Conservation (phyloP, 2,113 vertebrate species). For the Helogale parvula region DNA sequence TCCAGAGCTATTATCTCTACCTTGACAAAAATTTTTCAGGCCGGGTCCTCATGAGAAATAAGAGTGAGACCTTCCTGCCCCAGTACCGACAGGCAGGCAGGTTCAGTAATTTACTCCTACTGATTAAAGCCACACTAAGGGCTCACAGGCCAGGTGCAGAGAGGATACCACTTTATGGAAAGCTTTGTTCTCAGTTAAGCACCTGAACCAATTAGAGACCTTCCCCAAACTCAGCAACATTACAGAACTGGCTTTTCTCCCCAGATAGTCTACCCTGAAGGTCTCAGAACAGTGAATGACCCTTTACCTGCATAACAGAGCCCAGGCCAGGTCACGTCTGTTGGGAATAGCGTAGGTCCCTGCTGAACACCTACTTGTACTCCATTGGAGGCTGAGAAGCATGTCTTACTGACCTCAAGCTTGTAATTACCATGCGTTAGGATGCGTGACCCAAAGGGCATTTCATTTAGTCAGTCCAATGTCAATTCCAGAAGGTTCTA, state of each 20-base stretch:
- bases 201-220: not conserved
- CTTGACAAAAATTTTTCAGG: not conserved
- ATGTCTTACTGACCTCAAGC: accelerated
- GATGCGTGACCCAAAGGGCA: not conserved
- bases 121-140: not conserved
- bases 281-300: not conserved
- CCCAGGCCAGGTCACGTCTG: not conserved
- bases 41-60: not conserved
- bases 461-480: not conserved
- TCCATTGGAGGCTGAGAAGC: not conserved
- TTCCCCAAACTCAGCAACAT: not conserved
- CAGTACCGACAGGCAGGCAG: not conserved
- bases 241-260: not conserved
- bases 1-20: not conserved
- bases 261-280: not conserved
- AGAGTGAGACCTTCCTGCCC: not conserved
- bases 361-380: not conserved
- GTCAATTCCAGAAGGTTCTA: not conserved
- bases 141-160: not conserved
- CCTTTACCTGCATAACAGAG: not conserved
- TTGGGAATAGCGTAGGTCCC: not conserved
- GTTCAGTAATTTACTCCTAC: not conserved
- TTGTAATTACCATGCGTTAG: not conserved
- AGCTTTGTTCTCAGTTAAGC: not conserved
- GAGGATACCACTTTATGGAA: not conserved